Percentiles rank a stretch among this genome's conserved stretches.
Evolutionary conservation across 53 echinoderm and acorn worm species (phyloP).

Genomic region (Zoroaster sp.): DNA sequence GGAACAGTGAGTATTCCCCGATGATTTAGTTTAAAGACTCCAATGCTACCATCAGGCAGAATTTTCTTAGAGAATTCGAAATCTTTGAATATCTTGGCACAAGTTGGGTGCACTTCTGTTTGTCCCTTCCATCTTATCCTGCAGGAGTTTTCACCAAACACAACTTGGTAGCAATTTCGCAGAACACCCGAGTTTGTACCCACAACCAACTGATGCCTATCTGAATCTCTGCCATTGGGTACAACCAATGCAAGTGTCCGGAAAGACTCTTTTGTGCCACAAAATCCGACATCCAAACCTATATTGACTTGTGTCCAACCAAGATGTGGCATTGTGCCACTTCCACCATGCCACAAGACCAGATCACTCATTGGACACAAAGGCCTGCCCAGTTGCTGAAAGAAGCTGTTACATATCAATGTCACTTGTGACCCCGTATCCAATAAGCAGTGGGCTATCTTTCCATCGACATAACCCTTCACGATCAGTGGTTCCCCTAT

Average conservation of each 20-base stretch:
- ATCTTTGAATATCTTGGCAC: constrained; percentile 9
- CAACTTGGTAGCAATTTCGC: too few species aligned
- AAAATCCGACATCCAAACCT: background rate
- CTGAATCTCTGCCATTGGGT: too few species aligned
- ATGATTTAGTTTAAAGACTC: background rate
- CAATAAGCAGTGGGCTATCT: too few species aligned
- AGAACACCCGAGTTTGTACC: constrained; percentile 41
- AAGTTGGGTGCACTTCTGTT: background rate
- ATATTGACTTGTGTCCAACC: constrained; percentile 35
- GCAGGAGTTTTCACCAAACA: background rate
- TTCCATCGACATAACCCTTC: too few species aligned
- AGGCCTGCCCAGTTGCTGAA: constrained; percentile 13
- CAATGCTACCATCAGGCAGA: too few species aligned
- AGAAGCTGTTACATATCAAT: constrained; percentile 30
- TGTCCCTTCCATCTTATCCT: background rate
- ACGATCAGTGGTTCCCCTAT: too few species aligned
- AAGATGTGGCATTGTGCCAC: constrained; percentile 51
- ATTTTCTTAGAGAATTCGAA: background rate
- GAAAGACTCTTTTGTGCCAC: too few species aligned
- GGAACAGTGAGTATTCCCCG: background rate
- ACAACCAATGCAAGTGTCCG: too few species aligned
- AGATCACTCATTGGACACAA: constrained; percentile 50
- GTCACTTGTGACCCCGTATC: too few species aligned
- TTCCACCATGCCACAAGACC: constrained; percentile 67
- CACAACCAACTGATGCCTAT: constrained; percentile 12